Evolutionary conservation across 2,888 invertebrate genomes (phyloP), one percentile per base, ranked within the genome.

Genomic region (Mesoligia furuncula): DNA sequence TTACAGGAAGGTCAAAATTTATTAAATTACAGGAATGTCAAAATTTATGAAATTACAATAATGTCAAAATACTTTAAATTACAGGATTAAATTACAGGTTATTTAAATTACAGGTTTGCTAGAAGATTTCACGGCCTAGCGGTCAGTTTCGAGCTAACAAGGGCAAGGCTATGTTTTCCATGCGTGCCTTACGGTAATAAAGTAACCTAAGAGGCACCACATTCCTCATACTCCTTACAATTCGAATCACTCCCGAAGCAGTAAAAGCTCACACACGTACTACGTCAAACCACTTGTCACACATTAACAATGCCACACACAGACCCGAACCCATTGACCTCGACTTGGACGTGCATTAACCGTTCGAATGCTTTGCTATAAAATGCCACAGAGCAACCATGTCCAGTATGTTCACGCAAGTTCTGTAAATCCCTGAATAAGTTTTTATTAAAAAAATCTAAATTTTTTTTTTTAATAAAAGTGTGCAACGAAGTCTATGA

Each of bases 251-350:
- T 71, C 42, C 70, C n/a, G 13, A 48, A 54, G 61, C 79, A 70
- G 54, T 80, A 39, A 51, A 69, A 24, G 54, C 39, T 64, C 39
- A 20, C 31, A 61, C 80, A 83, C 57, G 54, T 64, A 27, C 39
- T 54, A 66, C 27, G 54, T 62, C 73, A 71, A 70, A 66, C 24
- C 54, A 86, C 75, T 75, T 86, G 84, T 67, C 84, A 73, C 42
- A 67, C 74, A 86, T 88, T 86, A 74, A 59, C 69, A 79, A 81
- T 77, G 80, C 75, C 81, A 67, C 70, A 73, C 79, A 68, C 84
- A 70, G 69, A 48, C 51, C 64, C 68, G 85, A 74, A 77, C 78
- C 79, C 71, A 87, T 88, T 87, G 88, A 87, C 87, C 88, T 81
- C 85, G 76, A 54, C 45, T 31, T 31, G 15, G 62, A 36, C 70